Percentiles rank a stretch among this genome's conserved stretches.
These are phyloP conservation scores for Julus scanicus DNA, from an alignment of 2,888 invertebrate genomes.

Conservation along the genomic window DNA sequence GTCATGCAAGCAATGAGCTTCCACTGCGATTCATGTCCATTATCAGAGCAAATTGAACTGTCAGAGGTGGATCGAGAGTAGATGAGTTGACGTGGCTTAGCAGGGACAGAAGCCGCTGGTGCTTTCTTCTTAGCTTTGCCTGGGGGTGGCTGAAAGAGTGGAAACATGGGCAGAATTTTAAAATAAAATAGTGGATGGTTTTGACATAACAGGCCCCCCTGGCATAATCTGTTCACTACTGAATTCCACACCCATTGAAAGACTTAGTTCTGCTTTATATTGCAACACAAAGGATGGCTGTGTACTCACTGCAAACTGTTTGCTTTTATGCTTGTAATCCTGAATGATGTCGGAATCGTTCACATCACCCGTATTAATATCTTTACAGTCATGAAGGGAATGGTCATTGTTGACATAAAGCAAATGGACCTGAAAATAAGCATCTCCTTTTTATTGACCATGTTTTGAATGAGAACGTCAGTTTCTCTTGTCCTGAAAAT, in stretches of 20 bases:
- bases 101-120: constrained; percentile 69
- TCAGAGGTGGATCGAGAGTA: constrained; percentile 69
- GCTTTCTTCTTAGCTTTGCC: constrained; percentile 58
- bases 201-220: too few relatives aligned
- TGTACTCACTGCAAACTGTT: constrained; percentile 49
- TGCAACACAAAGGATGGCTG: too few relatives aligned
- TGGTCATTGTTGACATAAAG: constrained; percentile 80
- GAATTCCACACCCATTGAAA: too few relatives aligned
- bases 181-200: too few relatives aligned
- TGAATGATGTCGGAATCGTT: constrained; percentile 81
- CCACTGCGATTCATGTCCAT: constrained; percentile 70
- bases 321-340: constrained; percentile 75
- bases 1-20: constrained; percentile 72
- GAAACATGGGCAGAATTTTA: not conserved
- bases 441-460: not conserved
- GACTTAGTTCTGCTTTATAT: too few relatives aligned
- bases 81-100: constrained; percentile 74
- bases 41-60: constrained; percentile 62
- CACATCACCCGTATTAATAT: constrained; percentile 74
- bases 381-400: constrained; percentile 81
- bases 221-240: too few relatives aligned
- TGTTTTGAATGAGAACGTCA: not conserved
- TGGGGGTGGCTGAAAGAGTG: constrained; percentile 30
- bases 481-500: not conserved
- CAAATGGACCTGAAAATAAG: constrained; percentile 72